Evolutionary conservation across 2,797 vertebrate genomes (phyloP), one percentile per base, ranked within the genome.

Genomic region (Echiichthys vipera): DNA sequence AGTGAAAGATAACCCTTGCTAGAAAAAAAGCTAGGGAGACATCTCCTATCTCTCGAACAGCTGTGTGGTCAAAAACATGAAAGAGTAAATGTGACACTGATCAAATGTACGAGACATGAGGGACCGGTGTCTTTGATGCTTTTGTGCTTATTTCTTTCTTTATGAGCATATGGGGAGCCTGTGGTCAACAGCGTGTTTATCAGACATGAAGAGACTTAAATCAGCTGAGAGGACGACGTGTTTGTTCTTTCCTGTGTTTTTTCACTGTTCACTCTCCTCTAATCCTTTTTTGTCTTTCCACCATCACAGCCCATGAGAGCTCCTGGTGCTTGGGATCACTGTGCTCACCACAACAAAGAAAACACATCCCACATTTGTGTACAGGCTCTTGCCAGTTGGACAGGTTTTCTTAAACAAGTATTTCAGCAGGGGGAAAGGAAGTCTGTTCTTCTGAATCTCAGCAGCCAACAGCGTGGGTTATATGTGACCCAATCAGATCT

Each of bases 361-460:
- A 81, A 80, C 85, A 78, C 67, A 85, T 87, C 79, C 78, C 87
- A 76, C 80, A 78, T 89, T 90, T 90, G 71, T 86, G 81, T 83
- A 89, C 75, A 80, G 81, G 67, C 71, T 77, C 70, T 65, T 78
- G 86, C 84, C 90, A 91, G 85, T 88, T 91, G 86, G 89, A 90
- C 43, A 58, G 62, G 69, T 78, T 85, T 71, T 78, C 37, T 71
- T 71, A 84, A 89, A 90, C 84, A 83, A 84, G 55, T 57, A 20
- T 69, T 78, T 72, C 55, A 71, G 65, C 46, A n/a, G 22, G 67
- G 73, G 75, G 53, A 69, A 80, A 80, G 69, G 75, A 84, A 78
- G 67, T 80, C 46, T n/a, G 34, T 71, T 74, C 54, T 18, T 67
- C 47, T 62, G 32, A 54, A 72, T 63, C 49, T 51, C 65, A 29